Base-by-base conservation (phyloP, 2,888 invertebrate species). In the Amblyjoppa proteus region DNA sequence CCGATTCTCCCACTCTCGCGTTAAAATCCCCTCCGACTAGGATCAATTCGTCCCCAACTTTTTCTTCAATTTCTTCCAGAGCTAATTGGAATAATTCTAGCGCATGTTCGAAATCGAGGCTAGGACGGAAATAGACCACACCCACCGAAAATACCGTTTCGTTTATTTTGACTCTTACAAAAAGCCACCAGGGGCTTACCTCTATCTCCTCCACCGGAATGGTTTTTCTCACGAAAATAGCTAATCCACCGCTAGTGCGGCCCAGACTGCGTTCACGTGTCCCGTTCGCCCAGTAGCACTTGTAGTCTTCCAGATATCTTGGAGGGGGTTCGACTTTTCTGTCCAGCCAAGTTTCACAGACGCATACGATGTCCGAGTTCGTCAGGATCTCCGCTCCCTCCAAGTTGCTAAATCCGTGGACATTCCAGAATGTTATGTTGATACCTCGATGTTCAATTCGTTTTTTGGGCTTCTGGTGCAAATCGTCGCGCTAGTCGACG, bases 401-500 rank as follows among this genome's bases (percentile, higher is more conserved):
- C 5, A 76, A 56, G 45, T 76, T 76, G 9, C 28, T n/a, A 20
- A 76, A 28, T 56, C 76, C 76, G 20, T 61, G 64, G 1, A 76
- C 5, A 49, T 76, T 76, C 76, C 76, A 76, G 76, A 76, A 58
- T 38, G 64, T 28, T 7, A 73, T 73, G 20, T 31, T 58, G 76
- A 53, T n/a, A 34, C 49, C 45, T 61, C 58, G 61, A 34, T 61
- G 45, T 11, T 34, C 28, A 34, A 1, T 31, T 69, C 51, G 71
- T 71, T 71, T 71, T 71, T 71, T 71, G 41, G n/a, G 34, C 16
- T 7, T 16, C 68, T 4, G 3, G 31, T 7, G 1, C 4, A 3
- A 4, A 3, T 16, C n/a, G 3, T 25, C 38, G 31, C 6, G 20
- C 16, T 41, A 4, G 25, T 5, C 16, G 16, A 6, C 2, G 68